phyloP scores from a whole-genome alignment of 2,888 invertebrate species.

The Tachina fera region DNA sequence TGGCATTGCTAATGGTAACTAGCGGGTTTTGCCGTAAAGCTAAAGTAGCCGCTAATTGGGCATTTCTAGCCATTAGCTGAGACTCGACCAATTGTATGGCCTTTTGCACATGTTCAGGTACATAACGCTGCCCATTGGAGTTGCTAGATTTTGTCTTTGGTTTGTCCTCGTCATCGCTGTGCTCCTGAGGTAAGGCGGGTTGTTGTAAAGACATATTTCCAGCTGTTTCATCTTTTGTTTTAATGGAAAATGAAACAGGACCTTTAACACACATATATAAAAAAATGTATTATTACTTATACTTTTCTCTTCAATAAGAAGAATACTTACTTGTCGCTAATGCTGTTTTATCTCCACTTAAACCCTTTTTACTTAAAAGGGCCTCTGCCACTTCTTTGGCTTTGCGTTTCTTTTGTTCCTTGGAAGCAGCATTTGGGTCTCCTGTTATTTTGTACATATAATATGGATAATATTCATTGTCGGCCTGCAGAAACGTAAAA shows the following conservation, averaged over 20 bases:
- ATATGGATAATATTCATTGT: slow-evolving; percentile 91
- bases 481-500: slow-evolving; percentile 92
- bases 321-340: slow-evolving; percentile 70
- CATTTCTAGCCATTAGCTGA: slow-evolving; percentile 79
- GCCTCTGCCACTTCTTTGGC: slow-evolving; percentile 80
- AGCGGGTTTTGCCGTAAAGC: slow-evolving; percentile 46
- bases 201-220: slow-evolving; percentile 87
- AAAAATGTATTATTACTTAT: neutral
- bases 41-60: slow-evolving; percentile 73
- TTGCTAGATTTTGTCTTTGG: slow-evolving; percentile 59
- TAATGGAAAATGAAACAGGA: slow-evolving; percentile 93
- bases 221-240: slow-evolving; percentile 88
- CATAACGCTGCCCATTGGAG: slow-evolving; percentile 63
- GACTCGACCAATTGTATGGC: slow-evolving; percentile 82
- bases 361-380: slow-evolving; percentile 77
- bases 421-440: slow-evolving; percentile 80
- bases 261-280: slow-evolving; percentile 81
- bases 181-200: slow-evolving; percentile 88
- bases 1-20: slow-evolving; percentile 57
- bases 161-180: slow-evolving; percentile 87
- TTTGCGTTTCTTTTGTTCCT: slow-evolving; percentile 79
- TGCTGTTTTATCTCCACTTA: slow-evolving; percentile 70
- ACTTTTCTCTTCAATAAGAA: neutral
- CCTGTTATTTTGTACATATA: slow-evolving; percentile 87
- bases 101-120: slow-evolving; percentile 81